Base-by-base conservation (phyloP, 2,797 vertebrate species). In the Melanitta fusca region DNA sequence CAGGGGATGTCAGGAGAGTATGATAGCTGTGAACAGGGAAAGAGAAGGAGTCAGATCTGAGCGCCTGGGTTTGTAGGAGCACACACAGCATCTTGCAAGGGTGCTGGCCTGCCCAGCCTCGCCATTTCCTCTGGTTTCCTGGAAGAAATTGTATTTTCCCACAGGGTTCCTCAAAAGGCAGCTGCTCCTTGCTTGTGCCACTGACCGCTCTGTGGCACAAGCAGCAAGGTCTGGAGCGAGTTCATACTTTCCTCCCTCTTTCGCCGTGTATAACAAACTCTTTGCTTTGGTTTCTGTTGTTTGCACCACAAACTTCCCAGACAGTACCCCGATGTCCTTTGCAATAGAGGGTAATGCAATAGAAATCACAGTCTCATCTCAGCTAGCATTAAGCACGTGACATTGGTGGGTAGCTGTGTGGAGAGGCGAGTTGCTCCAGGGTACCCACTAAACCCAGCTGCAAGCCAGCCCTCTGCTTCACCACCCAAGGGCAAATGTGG, bases 41-140 rank as follows among this genome's bases (percentile, higher is more conserved):
- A 20, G 39, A 68, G n/a, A 54, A 62, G 38, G 45, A 75, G 36
- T 32, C 36, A 64, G 81, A 36, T 15, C 32, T 25, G 41, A 66
- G 57, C 6, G 4, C 6, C 6, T 60, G 32, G 4, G 7, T 71
- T 75, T 0, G 5, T 1, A 4, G 39, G 30, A 72, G 20, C 24
- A 15, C 21, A 72, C 0, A 0, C 25, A 49, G 41, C 15, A 17
- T 30, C 36, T 60, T 65, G 34, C 25, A 73, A 62, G 24, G 21
- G 3, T 32, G 14, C 43, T 83, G 34, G 30, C 41, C 39, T 87
- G 79, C 43, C 34, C 11, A 20, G 11, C n/a, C 22, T 28, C 17
- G 18, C 20, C 0, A 0, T 51, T 62, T 47, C 36, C 32, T 1
- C 0, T 21, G 13, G 6, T 53, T 87, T 80, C n/a, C 51, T 47